Conservation (phyloP, 2,113 vertebrate species). For the Entosphenus tridentatus region DNA sequence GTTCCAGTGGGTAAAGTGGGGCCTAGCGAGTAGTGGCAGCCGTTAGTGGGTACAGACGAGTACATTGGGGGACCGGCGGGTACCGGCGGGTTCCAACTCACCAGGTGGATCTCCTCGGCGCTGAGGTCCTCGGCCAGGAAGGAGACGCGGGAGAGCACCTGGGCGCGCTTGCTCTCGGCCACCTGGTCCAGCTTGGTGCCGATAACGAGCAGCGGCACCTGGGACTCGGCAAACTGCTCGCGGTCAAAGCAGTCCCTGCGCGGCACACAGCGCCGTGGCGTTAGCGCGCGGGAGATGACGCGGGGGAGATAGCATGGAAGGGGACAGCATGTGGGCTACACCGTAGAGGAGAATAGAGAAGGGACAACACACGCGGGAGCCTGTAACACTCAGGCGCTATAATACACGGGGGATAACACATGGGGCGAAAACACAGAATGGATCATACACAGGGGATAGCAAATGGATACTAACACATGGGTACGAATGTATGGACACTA, state of each 20-base stretch:
- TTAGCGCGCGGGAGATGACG: too few relatives aligned
- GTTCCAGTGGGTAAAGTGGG: too few relatives aligned
- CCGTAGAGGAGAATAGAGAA: too few relatives aligned
- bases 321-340: not conserved
- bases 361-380: too few relatives aligned
- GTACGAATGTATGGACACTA: too few relatives aligned
- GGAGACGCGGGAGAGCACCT: slow-evolving; percentile 68
- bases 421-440: not conserved
- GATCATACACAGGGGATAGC: not conserved
- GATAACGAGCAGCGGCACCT: slow-evolving; percentile 69
- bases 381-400: not conserved
- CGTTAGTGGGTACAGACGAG: too few relatives aligned
- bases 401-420: not conserved
- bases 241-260: slow-evolving; percentile 68
- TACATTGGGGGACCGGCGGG: too few relatives aligned
- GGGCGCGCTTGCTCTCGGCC: slow-evolving; percentile 59
- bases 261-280: too few relatives aligned
- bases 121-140: slow-evolving; percentile 94
- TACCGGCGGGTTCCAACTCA: slow-evolving; percentile 12
- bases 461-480: not conserved
- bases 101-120: slow-evolving; percentile 91
- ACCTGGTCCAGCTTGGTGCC: slow-evolving; percentile 96
- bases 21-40: too few relatives aligned
- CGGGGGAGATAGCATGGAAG: not conserved
- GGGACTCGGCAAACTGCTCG: slow-evolving; percentile 83